Evolutionary conservation across 2,888 invertebrate species (phyloP).

Genomic region (Pseudococcus longispinus): DNA sequence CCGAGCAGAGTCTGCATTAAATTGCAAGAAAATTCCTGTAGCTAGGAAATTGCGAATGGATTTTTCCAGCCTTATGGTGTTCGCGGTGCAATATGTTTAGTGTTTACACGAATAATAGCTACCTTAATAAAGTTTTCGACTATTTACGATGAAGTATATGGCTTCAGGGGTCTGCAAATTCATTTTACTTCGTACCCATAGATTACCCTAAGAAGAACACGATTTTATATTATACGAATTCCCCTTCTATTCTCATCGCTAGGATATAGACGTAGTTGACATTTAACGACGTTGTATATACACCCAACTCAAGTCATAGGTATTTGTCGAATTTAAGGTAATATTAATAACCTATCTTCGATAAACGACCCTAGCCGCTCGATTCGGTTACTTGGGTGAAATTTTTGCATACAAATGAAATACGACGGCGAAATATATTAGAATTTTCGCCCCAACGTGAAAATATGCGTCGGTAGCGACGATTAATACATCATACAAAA

Average conservation of each 20-base stretch:
- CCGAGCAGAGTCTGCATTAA: neutral
- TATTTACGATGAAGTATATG: neutral
- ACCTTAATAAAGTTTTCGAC: neutral
- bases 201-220: neutral
- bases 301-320: neutral
- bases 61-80: neutral
- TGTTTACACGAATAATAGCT: neutral
- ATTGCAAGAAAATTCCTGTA: neutral
- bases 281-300: neutral
- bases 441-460: neutral
- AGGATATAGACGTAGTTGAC: neutral
- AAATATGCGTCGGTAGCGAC: neutral
- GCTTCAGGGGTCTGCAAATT: neutral
- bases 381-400: neutral
- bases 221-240: neutral
- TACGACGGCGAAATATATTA: neutral
- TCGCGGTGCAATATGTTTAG: neutral
- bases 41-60: neutral
- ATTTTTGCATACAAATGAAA: slow-evolving; percentile 17
- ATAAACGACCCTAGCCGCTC: neutral
- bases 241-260: neutral
- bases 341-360: neutral
- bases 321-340: neutral
- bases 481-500: slow-evolving; percentile 13
- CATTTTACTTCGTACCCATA: neutral